Evolutionary conservation across 2,113 vertebrate genomes (phyloP).

Genomic region (Dromas ardeola): DNA sequence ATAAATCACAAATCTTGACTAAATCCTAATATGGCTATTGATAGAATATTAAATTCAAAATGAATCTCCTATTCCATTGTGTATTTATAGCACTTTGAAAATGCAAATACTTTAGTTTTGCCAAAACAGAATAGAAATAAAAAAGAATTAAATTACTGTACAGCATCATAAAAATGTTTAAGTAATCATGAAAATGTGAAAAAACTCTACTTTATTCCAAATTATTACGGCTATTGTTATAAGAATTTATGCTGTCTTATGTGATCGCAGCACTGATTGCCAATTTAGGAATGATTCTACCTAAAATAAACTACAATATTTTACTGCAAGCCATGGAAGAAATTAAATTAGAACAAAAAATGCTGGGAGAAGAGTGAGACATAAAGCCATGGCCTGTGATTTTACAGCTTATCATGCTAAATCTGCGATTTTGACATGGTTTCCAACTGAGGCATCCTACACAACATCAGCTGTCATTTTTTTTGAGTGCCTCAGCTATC

Average conservation of each 20-base stretch:
- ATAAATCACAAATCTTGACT: not conserved
- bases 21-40: not conserved
- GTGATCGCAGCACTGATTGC: not conserved
- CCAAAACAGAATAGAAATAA: slow-evolving; percentile 6
- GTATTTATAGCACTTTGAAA: slow-evolving; percentile 3
- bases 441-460: not conserved
- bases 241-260: not conserved
- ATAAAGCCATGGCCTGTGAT: not conserved
- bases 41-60: not conserved
- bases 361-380: not conserved
- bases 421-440: not conserved
- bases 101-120: not conserved
- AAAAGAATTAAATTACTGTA: not conserved
- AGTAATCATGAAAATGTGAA: not conserved
- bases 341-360: not conserved
- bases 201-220: not conserved
- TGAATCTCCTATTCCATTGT: not conserved
- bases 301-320: not conserved
- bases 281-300: not conserved
- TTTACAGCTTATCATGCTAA: not conserved
- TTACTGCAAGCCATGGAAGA: not conserved
- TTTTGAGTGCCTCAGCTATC: not conserved
- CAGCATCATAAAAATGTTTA: not conserved
- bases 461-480: not conserved
- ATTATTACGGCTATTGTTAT: not conserved